These are phyloP conservation scores for Eilema caniola DNA, from an alignment of 2,888 invertebrate species.

Conservation along the genomic window DNA sequence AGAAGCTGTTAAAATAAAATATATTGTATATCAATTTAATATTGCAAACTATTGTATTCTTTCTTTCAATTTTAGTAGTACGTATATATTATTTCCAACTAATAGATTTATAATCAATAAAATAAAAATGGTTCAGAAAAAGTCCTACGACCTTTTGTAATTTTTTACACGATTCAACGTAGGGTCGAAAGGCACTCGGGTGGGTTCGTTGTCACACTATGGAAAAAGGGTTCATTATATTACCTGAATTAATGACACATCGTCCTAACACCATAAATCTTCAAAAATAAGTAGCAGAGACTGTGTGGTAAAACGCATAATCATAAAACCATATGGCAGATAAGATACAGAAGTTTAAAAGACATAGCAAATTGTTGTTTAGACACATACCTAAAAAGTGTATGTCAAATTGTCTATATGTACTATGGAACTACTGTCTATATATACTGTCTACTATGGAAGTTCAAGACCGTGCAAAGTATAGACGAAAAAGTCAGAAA, in stretches of 20 bases:
- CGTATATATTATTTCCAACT: neutral
- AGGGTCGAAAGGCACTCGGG: neutral
- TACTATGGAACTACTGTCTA: too few species aligned
- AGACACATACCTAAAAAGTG: too few species aligned
- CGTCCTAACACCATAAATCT: constrained; percentile 35
- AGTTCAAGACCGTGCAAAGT: too few species aligned
- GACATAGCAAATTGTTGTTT: too few species aligned
- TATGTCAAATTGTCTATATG: too few species aligned
- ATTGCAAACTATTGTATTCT: too few species aligned
- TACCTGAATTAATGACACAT: constrained; percentile 26
- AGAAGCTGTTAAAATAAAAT: too few species aligned
- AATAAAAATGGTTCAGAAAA: neutral
- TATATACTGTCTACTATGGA: too few species aligned
- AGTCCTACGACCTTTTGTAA: neutral
- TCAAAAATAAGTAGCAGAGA: constrained; percentile 27
- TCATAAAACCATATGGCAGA: constrained; percentile 23
- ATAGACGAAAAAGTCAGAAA: too few species aligned
- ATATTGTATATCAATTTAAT: too few species aligned
- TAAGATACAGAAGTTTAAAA: neutral
- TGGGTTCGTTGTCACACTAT: neutral
- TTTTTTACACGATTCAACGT: neutral
- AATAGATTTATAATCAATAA: too few species aligned
- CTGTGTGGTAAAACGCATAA: constrained; percentile 3
- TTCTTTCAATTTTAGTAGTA: neutral
- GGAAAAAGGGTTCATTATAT: constrained; percentile 12